Evolutionary conservation across 2,888 invertebrate genomes (phyloP).

Genomic region (Drosophila ezoana): DNA sequence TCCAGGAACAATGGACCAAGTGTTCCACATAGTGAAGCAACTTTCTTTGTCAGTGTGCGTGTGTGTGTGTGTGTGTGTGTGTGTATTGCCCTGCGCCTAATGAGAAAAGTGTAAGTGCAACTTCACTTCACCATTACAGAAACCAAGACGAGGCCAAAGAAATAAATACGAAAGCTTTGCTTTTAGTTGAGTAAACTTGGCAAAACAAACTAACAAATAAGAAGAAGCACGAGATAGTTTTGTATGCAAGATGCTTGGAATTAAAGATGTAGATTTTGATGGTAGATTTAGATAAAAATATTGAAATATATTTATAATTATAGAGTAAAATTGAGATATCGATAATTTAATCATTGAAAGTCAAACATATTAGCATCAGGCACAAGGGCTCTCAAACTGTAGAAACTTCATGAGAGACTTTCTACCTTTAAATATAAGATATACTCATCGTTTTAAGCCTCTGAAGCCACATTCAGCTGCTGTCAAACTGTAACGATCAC

Average conservation of each 20-base stretch:
- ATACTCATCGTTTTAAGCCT: no score
- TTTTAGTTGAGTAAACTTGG: slow-evolving; percentile 21
- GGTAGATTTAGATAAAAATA: not conserved
- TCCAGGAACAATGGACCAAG: slow-evolving; percentile 46
- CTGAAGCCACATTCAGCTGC: not conserved
- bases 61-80: slow-evolving; percentile 18
- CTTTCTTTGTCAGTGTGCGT: slow-evolving; percentile 7
- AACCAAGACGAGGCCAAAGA: slow-evolving; percentile 22
- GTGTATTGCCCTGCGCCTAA: slow-evolving; percentile 40
- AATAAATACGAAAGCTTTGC: slow-evolving; percentile 15
- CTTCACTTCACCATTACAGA: slow-evolving; percentile 47
- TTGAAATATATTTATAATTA: not conserved
- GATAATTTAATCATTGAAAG: no score
- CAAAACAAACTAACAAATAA: slow-evolving; percentile 1
- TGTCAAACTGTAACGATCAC: not conserved
- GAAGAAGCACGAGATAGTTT: not conserved
- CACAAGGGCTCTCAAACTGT: no score
- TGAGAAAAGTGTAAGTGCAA: slow-evolving; percentile 73
- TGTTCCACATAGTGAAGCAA: slow-evolving; percentile 29
- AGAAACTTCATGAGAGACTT: no score
- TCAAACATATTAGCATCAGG: no score
- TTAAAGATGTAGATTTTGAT: not conserved
- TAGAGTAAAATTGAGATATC: no score
- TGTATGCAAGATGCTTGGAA: not conserved
- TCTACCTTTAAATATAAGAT: no score